Conservation (phyloP, 2,113 vertebrate species). For the Saccopteryx leptura region DNA sequence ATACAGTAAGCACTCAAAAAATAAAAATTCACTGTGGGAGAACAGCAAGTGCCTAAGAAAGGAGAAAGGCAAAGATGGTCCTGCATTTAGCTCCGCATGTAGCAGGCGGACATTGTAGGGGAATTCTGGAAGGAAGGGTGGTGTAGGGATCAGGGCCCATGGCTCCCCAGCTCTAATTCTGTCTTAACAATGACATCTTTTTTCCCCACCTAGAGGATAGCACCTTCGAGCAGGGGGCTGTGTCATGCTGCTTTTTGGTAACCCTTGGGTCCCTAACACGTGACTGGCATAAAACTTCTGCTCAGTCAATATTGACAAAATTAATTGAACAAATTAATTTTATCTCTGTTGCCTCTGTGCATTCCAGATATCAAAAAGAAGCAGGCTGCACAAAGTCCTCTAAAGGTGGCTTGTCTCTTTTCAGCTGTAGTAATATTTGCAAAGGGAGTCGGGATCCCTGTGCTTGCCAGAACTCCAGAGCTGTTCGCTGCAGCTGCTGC, state of each 20-base stretch:
- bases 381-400: conserved; percentile 53
- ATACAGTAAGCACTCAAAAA: neutral
- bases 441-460: neutral
- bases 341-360: conserved; percentile 56
- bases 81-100: neutral
- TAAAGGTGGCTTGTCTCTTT: conserved; percentile 26
- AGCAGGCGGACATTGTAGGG: accelerated
- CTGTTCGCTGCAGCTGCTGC: neutral
- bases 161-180: neutral
- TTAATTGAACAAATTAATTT: conserved; percentile 79
- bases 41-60: neutral
- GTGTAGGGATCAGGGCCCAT: neutral
- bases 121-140: neutral
- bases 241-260: neutral
- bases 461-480: neutral
- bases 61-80: neutral
- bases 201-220: neutral
- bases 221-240: neutral
- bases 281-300: conserved; percentile 64
- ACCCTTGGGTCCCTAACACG: conserved; percentile 22
- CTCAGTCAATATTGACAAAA: conserved; percentile 80
- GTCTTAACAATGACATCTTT: neutral
- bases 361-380: conserved; percentile 63
- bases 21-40: neutral
- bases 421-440: neutral